Percentiles rank a stretch among this genome's conserved stretches.
These are phyloP conservation scores for Enhydra lutris DNA, from an alignment of 2,113 vertebrate genomes.

Conservation along the genomic window DNA sequence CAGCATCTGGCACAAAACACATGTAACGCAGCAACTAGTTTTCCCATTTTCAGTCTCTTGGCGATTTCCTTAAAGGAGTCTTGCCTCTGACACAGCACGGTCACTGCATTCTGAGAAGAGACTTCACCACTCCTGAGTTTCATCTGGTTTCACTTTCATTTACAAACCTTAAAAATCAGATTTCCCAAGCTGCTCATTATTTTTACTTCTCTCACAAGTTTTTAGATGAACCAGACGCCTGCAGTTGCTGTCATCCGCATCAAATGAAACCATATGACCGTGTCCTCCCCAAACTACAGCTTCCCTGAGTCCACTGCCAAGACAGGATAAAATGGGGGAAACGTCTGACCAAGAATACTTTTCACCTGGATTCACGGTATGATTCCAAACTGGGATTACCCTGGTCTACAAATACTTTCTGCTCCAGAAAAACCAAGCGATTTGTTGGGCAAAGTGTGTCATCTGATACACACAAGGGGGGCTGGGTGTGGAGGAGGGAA, in stretches of 20 bases:
- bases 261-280: background rate
- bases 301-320: background rate
- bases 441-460: background rate
- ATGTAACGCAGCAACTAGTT: background rate
- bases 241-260: background rate
- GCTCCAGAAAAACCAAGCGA: background rate
- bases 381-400: background rate
- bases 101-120: background rate
- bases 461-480: rapidly evolving
- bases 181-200: background rate
- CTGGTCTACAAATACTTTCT: background rate
- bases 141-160: background rate
- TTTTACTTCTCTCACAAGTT: background rate
- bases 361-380: background rate
- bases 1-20: background rate
- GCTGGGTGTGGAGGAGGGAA: background rate
- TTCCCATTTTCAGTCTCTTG: background rate
- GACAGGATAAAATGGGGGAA: background rate
- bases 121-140: background rate
- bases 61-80: background rate
- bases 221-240: background rate
- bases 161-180: background rate
- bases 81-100: background rate
- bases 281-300: background rate
- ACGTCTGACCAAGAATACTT: background rate